Evolutionary conservation across 2,113 vertebrate genomes (phyloP).

Genomic region (Eretmochelys imbricata): DNA sequence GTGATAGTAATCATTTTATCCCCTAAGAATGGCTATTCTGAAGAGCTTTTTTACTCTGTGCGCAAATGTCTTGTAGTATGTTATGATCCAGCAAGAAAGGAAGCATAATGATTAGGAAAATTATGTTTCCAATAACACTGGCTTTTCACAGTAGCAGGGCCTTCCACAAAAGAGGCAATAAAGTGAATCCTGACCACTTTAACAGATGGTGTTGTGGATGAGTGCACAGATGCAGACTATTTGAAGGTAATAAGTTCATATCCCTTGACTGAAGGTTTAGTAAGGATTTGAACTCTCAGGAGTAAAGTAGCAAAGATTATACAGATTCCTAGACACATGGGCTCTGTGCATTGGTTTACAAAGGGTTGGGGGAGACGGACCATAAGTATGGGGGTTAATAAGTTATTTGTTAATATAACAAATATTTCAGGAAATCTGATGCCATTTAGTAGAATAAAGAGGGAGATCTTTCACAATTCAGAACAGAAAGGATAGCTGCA

Average conservation of each 20-base stretch:
- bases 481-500: background rate
- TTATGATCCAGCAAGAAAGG: conserved; percentile 68
- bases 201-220: conserved; percentile 38
- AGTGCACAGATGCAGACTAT: background rate
- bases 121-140: conserved; percentile 68
- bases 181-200: conserved; percentile 49
- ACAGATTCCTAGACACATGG: background rate
- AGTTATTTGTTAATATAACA: conserved; percentile 56
- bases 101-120: conserved; percentile 71
- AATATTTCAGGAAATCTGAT: background rate
- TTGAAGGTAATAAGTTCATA: conserved; percentile 23
- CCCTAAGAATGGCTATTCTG: conserved; percentile 80
- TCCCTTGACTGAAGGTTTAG: conserved; percentile 22
- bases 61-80: conserved; percentile 60
- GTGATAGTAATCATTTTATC: conserved; percentile 87
- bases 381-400: conserved; percentile 51
- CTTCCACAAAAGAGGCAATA: conserved; percentile 55
- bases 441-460: background rate
- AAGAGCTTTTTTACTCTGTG: conserved; percentile 78
- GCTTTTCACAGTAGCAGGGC: conserved; percentile 36
- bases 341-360: background rate
- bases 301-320: conserved; percentile 24
- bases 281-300: conserved; percentile 48
- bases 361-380: background rate
- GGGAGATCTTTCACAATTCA: background rate